phyloP scores from a whole-genome alignment of 92 coral and sea anemone genomes.

The Phymanthus crucifer region DNA sequence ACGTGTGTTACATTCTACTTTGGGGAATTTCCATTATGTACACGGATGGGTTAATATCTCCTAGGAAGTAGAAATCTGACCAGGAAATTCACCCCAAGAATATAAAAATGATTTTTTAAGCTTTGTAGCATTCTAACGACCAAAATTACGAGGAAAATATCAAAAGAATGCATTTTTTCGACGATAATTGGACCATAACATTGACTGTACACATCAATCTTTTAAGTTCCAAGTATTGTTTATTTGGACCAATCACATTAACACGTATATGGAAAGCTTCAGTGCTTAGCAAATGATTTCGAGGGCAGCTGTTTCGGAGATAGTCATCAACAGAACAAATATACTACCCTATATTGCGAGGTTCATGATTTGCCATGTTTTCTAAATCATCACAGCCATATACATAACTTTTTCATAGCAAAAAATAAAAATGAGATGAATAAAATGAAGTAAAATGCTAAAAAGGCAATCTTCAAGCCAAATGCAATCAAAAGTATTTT shows the following conservation, averaged over 20 bases:
- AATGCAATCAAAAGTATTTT: not conserved
- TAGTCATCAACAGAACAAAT: slow-evolving; percentile 9
- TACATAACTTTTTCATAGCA: not conserved
- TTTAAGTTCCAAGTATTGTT: not conserved
- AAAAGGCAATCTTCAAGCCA: not conserved
- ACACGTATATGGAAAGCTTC: slow-evolving; percentile 11
- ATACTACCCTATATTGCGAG: not conserved
- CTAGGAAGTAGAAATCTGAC: not conserved
- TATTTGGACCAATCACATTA: slow-evolving; percentile 2
- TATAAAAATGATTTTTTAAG: not conserved
- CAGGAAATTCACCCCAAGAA: not conserved
- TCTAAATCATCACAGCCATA: not conserved
- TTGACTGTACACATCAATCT: not conserved
- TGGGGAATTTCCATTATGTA: not conserved
- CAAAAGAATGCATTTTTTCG: not conserved
- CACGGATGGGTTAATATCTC: not conserved
- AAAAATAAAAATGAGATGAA: not conserved
- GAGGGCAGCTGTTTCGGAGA: not conserved
- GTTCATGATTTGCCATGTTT: not conserved
- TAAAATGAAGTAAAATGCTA: not conserved
- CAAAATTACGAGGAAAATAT: not conserved
- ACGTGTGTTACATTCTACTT: not conserved
- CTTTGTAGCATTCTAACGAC: not conserved
- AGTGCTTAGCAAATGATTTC: not conserved
- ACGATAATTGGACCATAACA: not conserved